These are phyloP conservation scores for Clarias platycephalus DNA, from an alignment of 2,797 vertebrate species.

Conservation along the genomic window DNA sequence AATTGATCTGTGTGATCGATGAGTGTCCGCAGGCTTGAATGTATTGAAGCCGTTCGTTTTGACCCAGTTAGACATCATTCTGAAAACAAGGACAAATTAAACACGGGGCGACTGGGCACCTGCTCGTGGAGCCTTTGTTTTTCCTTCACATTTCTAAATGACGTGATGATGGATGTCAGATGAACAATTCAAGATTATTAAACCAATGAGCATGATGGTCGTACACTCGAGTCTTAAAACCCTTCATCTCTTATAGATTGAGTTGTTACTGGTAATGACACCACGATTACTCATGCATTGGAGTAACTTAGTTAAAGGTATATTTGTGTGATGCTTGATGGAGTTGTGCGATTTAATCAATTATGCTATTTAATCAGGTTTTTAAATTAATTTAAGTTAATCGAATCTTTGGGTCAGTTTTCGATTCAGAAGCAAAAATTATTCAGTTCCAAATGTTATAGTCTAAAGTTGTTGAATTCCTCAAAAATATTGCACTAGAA, in stretches of 20 bases:
- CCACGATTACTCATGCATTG: not conserved
- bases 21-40: not conserved
- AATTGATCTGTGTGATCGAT: constrained; percentile 11
- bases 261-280: not conserved
- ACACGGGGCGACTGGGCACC: not conserved
- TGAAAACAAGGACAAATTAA: not conserved
- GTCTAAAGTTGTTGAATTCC: no score
- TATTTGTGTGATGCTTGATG: not conserved
- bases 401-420: no score
- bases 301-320: not conserved
- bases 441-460: no score
- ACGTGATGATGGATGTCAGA: not conserved
- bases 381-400: no score
- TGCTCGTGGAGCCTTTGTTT: not conserved
- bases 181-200: not conserved
- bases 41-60: constrained; percentile 11
- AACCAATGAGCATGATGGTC: not conserved
- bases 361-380: no score
- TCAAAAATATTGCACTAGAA: no score
- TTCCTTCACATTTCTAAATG: not conserved
- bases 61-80: constrained; percentile 1
- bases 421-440: no score
- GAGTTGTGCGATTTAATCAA: no score
- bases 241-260: not conserved
- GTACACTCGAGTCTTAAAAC: not conserved